Conservation (phyloP, 2,797 vertebrate species). For the Gambelia wislizenii region DNA sequence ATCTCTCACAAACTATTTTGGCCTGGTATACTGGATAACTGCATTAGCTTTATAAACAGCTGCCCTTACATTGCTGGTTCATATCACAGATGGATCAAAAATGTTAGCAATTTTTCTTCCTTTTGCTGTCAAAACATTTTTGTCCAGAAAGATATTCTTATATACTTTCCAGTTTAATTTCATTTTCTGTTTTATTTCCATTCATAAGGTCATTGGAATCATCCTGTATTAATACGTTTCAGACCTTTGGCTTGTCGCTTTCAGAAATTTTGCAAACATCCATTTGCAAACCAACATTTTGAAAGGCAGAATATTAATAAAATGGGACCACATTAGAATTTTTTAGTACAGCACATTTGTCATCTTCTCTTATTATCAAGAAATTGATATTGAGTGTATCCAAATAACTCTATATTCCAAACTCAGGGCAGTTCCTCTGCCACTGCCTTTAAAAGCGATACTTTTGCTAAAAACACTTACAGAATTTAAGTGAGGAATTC, state of each 20-base stretch:
- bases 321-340: not conserved
- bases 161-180: not conserved
- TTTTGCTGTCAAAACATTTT: not conserved
- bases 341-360: not conserved
- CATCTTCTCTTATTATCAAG: not conserved
- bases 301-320: not conserved
- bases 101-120: not conserved
- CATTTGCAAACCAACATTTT: not conserved
- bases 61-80: not conserved
- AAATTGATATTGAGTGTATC: not conserved
- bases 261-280: not conserved
- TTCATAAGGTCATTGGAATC: not conserved
- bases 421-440: not conserved
- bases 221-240: not conserved
- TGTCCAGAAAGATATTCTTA: not conserved
- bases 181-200: not conserved
- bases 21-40: not conserved
- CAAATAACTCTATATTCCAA: not conserved
- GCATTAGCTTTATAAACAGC: not conserved
- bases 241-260: not conserved
- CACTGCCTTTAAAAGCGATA: not conserved
- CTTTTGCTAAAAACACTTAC: not conserved
- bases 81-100: not conserved
- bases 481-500: too few species aligned
- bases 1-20: not conserved